Base-by-base conservation (phyloP, 1,140 invertebrate genomes). In the Stegodyphus mimosarum region DNA sequence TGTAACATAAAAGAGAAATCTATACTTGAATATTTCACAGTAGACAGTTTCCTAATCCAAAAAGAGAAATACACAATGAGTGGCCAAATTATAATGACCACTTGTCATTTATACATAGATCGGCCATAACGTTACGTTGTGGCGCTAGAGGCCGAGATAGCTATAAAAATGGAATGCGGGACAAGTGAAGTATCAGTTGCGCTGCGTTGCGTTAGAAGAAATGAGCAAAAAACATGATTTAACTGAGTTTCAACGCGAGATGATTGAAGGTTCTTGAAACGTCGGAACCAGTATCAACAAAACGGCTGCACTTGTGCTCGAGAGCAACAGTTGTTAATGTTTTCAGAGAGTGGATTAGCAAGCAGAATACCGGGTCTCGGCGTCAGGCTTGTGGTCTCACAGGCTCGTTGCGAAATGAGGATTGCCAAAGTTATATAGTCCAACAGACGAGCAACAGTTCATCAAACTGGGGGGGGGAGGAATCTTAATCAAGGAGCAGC, bases 271-370 rank as follows among this genome's bases (percentile, higher is more conserved):
- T 6, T 6, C n/a, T 66, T 66, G n/a, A 17, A 66, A 66, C 7
- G 64, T 66, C 64, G n/a, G 17, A 66, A 66, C 7, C 64, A 66
- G 64, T 66, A n/a, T 17, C 64, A 66, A n/a, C 64, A 66, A 66
- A 66, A 66, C 64, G 17, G 64, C 17, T 66, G 64, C 10, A 66
- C n/a, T 66, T 66, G 64, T 66, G 64, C n/a, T 66, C 17, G 64
- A 66, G 64, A 66, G 64, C 64, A 66, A 17, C 64, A 66, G 64
- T 66, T 66, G 17, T 60, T 9, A 10, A 60, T 60, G 55, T 60
- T 60, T 60, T 2, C 64, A 60, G 55, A 67, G 64, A 67, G 11
- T 67, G 17, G 6, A 13, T 67, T 15, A 67, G 15, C 11, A 67
- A 18, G 15, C 55, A 17, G n/a, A n/a, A n/a, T n/a, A n/a, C n/a